Base-by-base conservation (phyloP, 2,113 vertebrate genomes). In the Dasypus novemcinctus region DNA sequence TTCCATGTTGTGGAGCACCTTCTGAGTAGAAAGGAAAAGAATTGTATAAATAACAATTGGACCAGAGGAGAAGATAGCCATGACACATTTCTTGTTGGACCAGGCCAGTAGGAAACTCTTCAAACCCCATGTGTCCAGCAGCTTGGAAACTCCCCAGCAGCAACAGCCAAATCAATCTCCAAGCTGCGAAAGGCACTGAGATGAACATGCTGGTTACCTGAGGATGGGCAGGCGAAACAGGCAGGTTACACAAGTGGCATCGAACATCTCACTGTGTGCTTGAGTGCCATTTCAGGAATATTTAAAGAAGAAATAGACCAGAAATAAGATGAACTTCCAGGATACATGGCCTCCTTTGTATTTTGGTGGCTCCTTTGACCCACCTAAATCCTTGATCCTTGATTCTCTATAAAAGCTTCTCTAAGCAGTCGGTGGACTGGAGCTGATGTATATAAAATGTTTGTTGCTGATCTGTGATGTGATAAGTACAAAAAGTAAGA, bases 1-100 rank as follows among this genome's bases (percentile, higher is more conserved):
- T 87, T 99, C 98, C 71, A 99, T 99, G 98, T 97, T 99, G 75
- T 97, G 94, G 91, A 98, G 98, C 76, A 96, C 98, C 25, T 96
- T 97, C 0, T 99, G 86, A 98, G 87, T 99, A 99, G 87, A 98
- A 98, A 97, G 97, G 98, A 95, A 97, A 96, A 95, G 97, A 96
- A 63, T 97, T 95, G 43, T 3, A 7, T 3, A 1, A 10, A 1
- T 38, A 33, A 38, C 2, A 31, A 46, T 18, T 59, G 43, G 25
- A 33, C n/a, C 4, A 4, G n/a, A 49, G 15, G 11, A 10, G 29
- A 87, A 7, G 64, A 23, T 23, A 7, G 4, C 21, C 25, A 49
- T 27, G 23, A 59, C 52, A 57, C 8, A 10, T 49, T 41, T 93
- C 54, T 49, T 17, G 13, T 33, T 78, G 59, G 33, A 61, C 31